Evolutionary conservation across 2,888 invertebrate genomes (phyloP).

Genomic region (Brachyptera risi): DNA sequence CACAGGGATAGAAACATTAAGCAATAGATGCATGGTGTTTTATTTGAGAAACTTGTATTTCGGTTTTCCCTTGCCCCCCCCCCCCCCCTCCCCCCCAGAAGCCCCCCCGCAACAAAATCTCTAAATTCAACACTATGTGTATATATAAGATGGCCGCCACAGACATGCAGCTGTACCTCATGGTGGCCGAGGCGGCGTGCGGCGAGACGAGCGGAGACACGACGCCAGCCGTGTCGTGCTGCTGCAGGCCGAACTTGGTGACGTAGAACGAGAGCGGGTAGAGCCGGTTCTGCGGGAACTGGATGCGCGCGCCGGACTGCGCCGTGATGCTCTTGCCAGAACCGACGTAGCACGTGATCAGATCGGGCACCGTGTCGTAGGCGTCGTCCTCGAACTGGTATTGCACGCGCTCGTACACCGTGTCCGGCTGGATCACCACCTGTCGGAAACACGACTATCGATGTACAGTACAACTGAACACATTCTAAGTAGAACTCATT

Average conservation of each 20-base stretch:
- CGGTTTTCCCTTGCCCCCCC: too few relatives aligned
- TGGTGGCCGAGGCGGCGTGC: conserved; percentile 31
- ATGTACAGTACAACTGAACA: too few relatives aligned
- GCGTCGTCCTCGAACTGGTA: conserved; percentile 93
- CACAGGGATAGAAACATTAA: too few relatives aligned
- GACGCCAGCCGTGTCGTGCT: conserved; percentile 27
- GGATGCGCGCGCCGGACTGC: conserved; percentile 83
- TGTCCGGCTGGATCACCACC: conserved; percentile 82
- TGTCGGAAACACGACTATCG: too few relatives aligned
- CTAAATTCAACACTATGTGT: too few relatives aligned
- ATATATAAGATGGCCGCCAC: too few relatives aligned
- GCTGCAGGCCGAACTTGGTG: conserved; percentile 52
- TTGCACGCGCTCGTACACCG: conserved; percentile 86
- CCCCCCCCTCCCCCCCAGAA: too few relatives aligned
- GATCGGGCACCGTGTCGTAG: conserved; percentile 87
- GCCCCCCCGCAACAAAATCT: too few relatives aligned
- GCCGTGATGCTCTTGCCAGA: conserved; percentile 85
- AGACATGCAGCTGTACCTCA: too few relatives aligned
- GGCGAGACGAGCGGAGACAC: conserved; percentile 36
- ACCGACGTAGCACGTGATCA: conserved; percentile 90
- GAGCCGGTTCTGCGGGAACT: conserved; percentile 77
- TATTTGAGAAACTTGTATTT: too few relatives aligned
- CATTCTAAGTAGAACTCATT: too few relatives aligned
- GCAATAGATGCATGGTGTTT: too few relatives aligned
- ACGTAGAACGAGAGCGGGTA: conserved; percentile 73